These are phyloP conservation scores for Drosophila nebulosa DNA, from an alignment of 1,140 invertebrate genomes.

Conservation along the genomic window DNA sequence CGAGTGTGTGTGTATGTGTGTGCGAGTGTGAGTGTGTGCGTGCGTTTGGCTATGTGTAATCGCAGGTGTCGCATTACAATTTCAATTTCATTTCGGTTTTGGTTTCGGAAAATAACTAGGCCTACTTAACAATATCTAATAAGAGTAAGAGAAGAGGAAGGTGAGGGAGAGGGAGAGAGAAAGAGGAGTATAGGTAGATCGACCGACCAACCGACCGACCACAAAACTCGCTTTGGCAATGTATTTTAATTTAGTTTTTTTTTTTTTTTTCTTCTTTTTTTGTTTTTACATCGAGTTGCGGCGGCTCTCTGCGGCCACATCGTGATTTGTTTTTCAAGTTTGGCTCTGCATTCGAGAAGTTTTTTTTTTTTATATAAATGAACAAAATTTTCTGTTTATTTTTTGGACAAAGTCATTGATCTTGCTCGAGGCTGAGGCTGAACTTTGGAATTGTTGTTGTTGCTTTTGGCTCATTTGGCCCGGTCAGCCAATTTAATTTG, in stretches of 20 bases:
- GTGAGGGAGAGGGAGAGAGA: neutral
- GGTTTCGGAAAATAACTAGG: conserved; percentile 8
- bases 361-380: conserved; percentile 3
- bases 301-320: too few species aligned
- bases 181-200: neutral
- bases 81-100: conserved; percentile 5
- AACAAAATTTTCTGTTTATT: neutral
- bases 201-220: neutral
- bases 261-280: too few species aligned
- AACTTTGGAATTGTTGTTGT: conserved; percentile 28
- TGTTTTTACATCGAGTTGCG: neutral
- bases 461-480: neutral
- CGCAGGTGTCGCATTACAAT: neutral
- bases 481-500: conserved; percentile 1
- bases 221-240: conserved; percentile 36
- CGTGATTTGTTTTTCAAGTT: conserved; percentile 55
- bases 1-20: neutral
- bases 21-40: too few species aligned
- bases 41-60: neutral
- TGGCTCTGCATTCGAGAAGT: conserved; percentile 43
- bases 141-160: neutral
- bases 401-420: conserved; percentile 52
- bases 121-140: neutral
- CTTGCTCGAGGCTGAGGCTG: conserved; percentile 51
- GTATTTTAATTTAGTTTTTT: too few species aligned